Conservation (phyloP, 2,888 invertebrate species). For the Apeira syringaria region DNA sequence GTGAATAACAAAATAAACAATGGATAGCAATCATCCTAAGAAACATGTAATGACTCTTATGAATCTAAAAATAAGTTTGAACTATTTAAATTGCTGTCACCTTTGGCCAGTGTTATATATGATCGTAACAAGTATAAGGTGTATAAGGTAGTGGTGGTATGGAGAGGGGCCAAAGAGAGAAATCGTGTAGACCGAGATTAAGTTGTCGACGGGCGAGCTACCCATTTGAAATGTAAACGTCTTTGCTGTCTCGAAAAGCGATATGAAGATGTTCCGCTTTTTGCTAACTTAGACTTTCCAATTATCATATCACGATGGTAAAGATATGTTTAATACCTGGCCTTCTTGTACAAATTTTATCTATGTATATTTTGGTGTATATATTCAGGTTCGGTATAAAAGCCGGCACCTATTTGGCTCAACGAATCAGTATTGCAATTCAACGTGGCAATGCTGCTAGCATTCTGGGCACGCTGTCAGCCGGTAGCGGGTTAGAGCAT, state of each 20-base stretch:
- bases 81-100: conserved; percentile 10
- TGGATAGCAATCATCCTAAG: conserved; percentile 10
- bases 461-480: too few species aligned
- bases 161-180: conserved; percentile 18
- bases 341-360: too few species aligned
- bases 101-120: conserved; percentile 8
- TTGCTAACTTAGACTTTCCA: conserved; percentile 20
- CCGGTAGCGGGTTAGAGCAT: too few species aligned
- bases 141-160: conserved; percentile 15
- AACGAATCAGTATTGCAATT: too few species aligned
- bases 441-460: too few species aligned
- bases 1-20: too few species aligned
- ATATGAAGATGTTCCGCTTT: conserved; percentile 17
- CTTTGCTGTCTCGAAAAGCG: conserved; percentile 21
- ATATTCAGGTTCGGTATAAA: too few species aligned
- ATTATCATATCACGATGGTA: too few species aligned
- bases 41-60: conserved; percentile 29
- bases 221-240: conserved; percentile 23
- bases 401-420: too few species aligned
- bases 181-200: conserved; percentile 32
- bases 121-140: conserved; percentile 10
- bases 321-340: too few species aligned
- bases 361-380: too few species aligned
- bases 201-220: conserved; percentile 28
- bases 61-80: conserved; percentile 15